Conservation (phyloP, 1,140 invertebrate species). For the Tetranychus urticae region DNA sequence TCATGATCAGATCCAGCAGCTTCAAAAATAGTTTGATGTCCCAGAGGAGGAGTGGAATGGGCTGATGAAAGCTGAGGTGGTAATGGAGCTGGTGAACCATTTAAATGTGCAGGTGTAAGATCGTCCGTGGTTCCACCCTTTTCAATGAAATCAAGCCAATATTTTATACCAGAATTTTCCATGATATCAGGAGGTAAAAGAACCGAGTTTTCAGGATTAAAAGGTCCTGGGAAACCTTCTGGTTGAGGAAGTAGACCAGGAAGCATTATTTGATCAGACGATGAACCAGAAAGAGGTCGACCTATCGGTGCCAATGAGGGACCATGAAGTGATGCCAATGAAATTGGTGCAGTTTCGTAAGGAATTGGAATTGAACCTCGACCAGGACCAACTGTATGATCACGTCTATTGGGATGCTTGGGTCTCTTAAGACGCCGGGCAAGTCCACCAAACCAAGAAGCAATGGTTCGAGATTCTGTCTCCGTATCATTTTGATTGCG, state of each 20-base stretch:
- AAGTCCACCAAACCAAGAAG: not conserved
- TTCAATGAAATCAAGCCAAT: conserved; percentile 9
- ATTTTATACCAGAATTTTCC: conserved; percentile 5
- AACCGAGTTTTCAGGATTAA: conserved; percentile 1
- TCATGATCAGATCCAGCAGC: not conserved
- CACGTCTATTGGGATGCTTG: not conserved
- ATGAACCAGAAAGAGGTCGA: not conserved
- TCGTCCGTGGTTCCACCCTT: not conserved
- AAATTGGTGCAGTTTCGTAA: not conserved
- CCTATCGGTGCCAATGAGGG: not conserved
- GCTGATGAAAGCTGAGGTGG: not conserved
- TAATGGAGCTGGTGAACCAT: not conserved
- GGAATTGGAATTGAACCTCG: not conserved
- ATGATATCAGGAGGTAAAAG: not conserved
- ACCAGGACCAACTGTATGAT: not conserved
- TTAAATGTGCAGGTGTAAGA: not conserved
- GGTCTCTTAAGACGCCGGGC: not conserved
- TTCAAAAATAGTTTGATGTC: not conserved
- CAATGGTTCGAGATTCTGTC: not conserved
- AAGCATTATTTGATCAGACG: not conserved
- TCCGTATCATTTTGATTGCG: not conserved
- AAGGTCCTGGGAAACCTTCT: conserved; percentile 1
- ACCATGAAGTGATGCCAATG: not conserved
- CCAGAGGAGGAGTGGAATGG: not conserved
- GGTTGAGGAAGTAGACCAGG: not conserved